These are phyloP conservation scores for Typhlichthys eigenmanni DNA, from an alignment of 2,797 vertebrate species.

Conservation along the genomic window DNA sequence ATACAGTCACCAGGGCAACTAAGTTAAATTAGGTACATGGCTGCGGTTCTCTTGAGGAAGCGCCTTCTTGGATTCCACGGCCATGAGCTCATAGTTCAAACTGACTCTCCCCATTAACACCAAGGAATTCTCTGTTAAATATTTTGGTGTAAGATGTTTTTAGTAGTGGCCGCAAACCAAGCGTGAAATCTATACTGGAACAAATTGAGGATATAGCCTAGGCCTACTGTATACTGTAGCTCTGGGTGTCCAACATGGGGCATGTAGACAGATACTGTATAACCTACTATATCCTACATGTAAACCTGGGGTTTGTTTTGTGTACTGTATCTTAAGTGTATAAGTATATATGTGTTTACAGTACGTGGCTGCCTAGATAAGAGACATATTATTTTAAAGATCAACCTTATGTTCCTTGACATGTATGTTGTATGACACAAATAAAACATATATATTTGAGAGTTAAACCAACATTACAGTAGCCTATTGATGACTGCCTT, in stretches of 20 bases:
- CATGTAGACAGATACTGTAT: background rate
- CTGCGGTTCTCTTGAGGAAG: slow-evolving; percentile 62
- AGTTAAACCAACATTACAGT: background rate
- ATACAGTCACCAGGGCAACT: slow-evolving; percentile 60
- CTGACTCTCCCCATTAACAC: slow-evolving; percentile 42
- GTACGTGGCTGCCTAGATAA: slow-evolving; percentile 58
- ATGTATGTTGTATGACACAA: slow-evolving; percentile 18
- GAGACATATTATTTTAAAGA: slow-evolving; percentile 57
- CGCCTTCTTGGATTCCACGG: slow-evolving; percentile 62
- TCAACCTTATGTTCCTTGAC: slow-evolving; percentile 44
- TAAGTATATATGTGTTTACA: slow-evolving; percentile 44
- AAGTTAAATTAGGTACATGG: slow-evolving; percentile 65
- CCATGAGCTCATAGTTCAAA: slow-evolving; percentile 73
- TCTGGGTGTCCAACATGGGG: background rate
- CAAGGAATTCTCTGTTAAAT: slow-evolving; percentile 45
- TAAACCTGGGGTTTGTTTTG: background rate
- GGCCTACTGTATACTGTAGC: background rate
- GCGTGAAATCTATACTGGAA: slow-evolving; percentile 7
- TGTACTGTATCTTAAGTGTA: background rate
- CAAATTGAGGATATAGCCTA: background rate
- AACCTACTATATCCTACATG: no score
- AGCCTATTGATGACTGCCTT: no score
- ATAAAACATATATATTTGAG: no score
- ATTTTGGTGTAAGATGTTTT: slow-evolving; percentile 25
- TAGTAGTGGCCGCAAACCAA: background rate